phyloP scores from a whole-genome alignment of 2,797 vertebrate species.

The Lagorchestes hirsutus region DNA sequence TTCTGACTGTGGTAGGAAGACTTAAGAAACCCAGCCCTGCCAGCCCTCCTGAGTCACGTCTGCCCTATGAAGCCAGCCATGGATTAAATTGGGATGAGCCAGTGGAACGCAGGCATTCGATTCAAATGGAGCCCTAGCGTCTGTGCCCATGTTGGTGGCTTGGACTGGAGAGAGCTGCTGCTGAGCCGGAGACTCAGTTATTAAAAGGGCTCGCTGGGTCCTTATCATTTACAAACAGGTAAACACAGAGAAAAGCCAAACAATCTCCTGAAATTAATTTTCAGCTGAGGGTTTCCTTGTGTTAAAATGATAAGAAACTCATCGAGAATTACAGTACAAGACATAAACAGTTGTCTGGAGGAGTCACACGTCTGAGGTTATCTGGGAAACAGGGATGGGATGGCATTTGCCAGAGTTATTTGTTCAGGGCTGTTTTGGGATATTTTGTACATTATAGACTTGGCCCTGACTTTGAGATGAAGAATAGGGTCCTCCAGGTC shows the following conservation, averaged over 20 bases:
- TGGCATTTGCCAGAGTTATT: conserved; percentile 61
- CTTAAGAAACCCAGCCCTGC: conserved; percentile 17
- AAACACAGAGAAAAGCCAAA: conserved; percentile 79
- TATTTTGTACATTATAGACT: conserved; percentile 47
- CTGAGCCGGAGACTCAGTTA: conserved; percentile 76
- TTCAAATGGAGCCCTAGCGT: conserved; percentile 80
- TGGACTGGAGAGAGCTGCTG: conserved; percentile 74
- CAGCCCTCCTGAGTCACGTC: conserved; percentile 59
- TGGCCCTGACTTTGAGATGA: conserved; percentile 46
- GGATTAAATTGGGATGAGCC: conserved; percentile 84
- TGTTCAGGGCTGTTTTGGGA: neutral
- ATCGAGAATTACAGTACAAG: conserved; percentile 78
- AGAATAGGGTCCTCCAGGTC: neutral
- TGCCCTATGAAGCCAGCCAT: conserved; percentile 80
- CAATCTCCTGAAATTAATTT: conserved; percentile 86
- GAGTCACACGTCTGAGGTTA: conserved; percentile 74
- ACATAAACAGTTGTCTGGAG: conserved; percentile 79
- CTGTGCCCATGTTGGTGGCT: conserved; percentile 67
- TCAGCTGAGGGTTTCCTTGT: conserved; percentile 80
- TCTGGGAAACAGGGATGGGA: conserved; percentile 72
- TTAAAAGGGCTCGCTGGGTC: conserved; percentile 84
- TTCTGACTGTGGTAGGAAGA: conserved; percentile 39
- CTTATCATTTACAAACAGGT: conserved; percentile 87
- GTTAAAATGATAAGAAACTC: conserved; percentile 83
- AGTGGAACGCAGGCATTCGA: conserved; percentile 79